Percentiles rank a stretch among this genome's conserved stretches.
Evolutionary conservation across 2,888 invertebrate species (phyloP).

Genomic region (Drosophila putrida): DNA sequence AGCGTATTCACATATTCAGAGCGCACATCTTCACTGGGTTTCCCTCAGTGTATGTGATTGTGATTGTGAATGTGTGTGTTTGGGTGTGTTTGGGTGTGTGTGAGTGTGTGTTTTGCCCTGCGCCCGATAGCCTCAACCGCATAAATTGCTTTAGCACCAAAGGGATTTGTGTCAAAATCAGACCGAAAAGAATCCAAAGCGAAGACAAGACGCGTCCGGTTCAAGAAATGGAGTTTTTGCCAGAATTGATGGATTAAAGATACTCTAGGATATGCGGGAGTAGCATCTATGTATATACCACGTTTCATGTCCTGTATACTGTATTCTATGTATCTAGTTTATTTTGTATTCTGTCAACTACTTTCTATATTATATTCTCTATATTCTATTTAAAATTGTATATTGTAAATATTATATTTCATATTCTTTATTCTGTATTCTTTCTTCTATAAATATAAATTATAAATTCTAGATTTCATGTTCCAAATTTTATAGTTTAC

Average conservation of each 20-base stretch:
- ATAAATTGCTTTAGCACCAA: slow-evolving; percentile 82
- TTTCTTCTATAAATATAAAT: too few relatives aligned
- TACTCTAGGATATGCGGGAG: slow-evolving; percentile 23
- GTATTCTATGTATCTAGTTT: neutral
- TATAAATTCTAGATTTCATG: too few relatives aligned
- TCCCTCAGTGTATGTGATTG: slow-evolving; percentile 10
- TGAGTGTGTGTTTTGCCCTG: slow-evolving; percentile 22
- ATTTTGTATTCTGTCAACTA: neutral
- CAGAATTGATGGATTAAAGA: slow-evolving; percentile 15
- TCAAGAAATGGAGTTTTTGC: slow-evolving; percentile 11
- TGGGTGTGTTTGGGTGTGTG: slow-evolving; percentile 13
- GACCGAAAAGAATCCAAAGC: slow-evolving; percentile 61
- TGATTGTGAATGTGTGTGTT: slow-evolving; percentile 8
- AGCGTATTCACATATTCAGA: slow-evolving; percentile 36
- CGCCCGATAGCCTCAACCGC: slow-evolving; percentile 63
- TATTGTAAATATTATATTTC: too few relatives aligned
- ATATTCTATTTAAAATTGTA: too few relatives aligned
- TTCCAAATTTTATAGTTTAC: too few relatives aligned
- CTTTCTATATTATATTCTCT: too few relatives aligned
- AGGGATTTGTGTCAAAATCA: slow-evolving; percentile 81
- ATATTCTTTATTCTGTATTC: too few relatives aligned
- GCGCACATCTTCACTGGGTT: slow-evolving; percentile 16
- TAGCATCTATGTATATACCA: neutral
- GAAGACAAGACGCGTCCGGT: slow-evolving; percentile 63
- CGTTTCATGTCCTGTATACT: too few relatives aligned